Evolutionary conservation across 1,140 invertebrate genomes (phyloP), one percentile per base, ranked within the genome.

Genomic region (Chironomus striatipennis): DNA sequence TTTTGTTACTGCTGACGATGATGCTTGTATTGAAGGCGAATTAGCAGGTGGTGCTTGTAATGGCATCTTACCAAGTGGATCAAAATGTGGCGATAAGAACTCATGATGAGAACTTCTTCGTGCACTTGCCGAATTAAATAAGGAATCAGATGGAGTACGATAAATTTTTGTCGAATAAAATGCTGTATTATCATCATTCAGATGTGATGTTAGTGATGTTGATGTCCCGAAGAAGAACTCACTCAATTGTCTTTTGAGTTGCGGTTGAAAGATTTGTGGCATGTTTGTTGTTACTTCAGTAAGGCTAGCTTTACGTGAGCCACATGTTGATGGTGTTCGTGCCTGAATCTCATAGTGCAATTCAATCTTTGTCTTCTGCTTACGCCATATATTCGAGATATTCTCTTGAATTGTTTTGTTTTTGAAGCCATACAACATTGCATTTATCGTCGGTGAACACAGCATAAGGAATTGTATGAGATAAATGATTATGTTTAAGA

Each of bases 281-380:
- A 70, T 70, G 20, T 70, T 70, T 57, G 47, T 12, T 57, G 47
- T 57, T 18, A 70, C 10, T 70, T 70, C 65, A 10, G 88, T 88
- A 72, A 91, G 82, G 1, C 90, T 91, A 1, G 90, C 90, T 75
- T 90, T 83, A 73, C 91, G 83, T 0, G 91, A 92, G 1, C 90
- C 90, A 74, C 90, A 90, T 1, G 87, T 88, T 57, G 89, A 91
- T 6, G 91, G 91, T 3, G 90, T 92, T 76, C 91, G 83, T 5
- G 91, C 91, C 79, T 92, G 90, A 75, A 91, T 91, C 80, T 91
- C 90, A 79, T 91, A 89, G 76, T 91, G 89, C 43, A 93, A 85
- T 79, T 93, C 90, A 77, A 88, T 90, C 79, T 91, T 91, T 0
- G 90, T 91, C 80, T 91, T 87, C 81, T 92, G 87, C 82, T 92